Evolutionary conservation across 2,113 vertebrate species (phyloP).

Genomic region (Psittacara wagleri): DNA sequence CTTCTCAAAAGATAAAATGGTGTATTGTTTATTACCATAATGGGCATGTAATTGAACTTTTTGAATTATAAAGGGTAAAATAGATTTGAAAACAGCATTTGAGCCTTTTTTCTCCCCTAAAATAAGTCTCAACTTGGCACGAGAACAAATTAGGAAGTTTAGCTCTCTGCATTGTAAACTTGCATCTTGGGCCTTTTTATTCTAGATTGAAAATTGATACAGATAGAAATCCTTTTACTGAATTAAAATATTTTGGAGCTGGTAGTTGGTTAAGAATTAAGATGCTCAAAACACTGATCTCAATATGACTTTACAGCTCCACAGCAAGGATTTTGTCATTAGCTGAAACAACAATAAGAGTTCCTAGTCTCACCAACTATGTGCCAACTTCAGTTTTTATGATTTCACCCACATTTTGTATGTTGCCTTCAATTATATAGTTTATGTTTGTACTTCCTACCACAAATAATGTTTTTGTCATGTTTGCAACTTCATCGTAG

Average conservation of each 20-base stretch:
- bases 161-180: slow-evolving; percentile 31
- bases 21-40: neutral
- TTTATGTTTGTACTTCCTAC: neutral
- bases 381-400: neutral
- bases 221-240: neutral
- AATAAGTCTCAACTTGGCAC: neutral
- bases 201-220: neutral
- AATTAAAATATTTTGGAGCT: neutral
- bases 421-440: neutral
- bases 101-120: neutral
- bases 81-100: neutral
- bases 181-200: neutral
- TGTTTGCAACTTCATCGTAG: neutral
- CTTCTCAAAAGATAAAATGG: neutral
- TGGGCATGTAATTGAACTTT: neutral
- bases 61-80: neutral
- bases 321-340: neutral
- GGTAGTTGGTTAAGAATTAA: neutral
- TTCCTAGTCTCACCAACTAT: neutral
- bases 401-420: neutral
- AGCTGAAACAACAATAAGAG: neutral
- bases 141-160: slow-evolving; percentile 2
- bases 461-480: neutral
- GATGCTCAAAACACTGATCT: neutral
- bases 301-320: neutral